Percentiles rank a stretch among this genome's conserved stretches.
Evolutionary conservation across 2,113 vertebrate genomes (phyloP).

Genomic region (Sorex araneus): DNA sequence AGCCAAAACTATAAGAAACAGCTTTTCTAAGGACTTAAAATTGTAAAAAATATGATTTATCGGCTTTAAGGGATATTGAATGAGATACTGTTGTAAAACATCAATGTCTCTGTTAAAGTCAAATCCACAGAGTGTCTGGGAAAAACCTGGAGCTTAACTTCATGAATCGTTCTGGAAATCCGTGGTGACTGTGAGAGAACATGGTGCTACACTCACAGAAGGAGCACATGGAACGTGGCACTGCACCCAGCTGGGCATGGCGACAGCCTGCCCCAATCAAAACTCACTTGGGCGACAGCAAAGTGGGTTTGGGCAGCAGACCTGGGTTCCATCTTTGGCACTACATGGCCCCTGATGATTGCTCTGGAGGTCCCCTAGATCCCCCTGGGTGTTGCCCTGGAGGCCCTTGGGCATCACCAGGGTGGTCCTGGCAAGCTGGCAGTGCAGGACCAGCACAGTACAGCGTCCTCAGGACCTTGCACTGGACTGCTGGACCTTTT

Average conservation of each 20-base stretch:
- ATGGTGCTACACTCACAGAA: neutral
- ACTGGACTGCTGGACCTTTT: too few relatives aligned
- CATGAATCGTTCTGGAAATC: constrained; percentile 43
- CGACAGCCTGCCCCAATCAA: neutral
- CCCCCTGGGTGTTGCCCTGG: too few relatives aligned
- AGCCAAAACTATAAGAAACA: too few relatives aligned
- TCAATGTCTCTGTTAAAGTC: constrained; percentile 41
- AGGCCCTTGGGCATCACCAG: too few relatives aligned
- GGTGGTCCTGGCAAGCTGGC: too few relatives aligned
- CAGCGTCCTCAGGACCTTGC: too few relatives aligned
- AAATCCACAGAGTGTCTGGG: neutral
- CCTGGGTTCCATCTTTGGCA: too few relatives aligned
- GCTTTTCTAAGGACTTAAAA: neutral
- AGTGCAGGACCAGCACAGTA: too few relatives aligned
- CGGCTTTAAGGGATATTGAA: constrained; percentile 13
- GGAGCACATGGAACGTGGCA: neutral
- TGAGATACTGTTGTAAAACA: neutral
- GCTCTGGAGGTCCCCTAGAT: too few relatives aligned
- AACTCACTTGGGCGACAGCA: too few relatives aligned
- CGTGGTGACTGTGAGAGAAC: neutral
- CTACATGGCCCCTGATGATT: too few relatives aligned
- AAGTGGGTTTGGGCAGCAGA: too few relatives aligned
- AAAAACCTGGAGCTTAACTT: constrained; percentile 23
- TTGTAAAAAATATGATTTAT: constrained; percentile 16
- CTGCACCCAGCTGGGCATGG: neutral